These are phyloP conservation scores for Paramisgurnus dabryanus DNA, from an alignment of 2,113 vertebrate species.

Conservation along the genomic window DNA sequence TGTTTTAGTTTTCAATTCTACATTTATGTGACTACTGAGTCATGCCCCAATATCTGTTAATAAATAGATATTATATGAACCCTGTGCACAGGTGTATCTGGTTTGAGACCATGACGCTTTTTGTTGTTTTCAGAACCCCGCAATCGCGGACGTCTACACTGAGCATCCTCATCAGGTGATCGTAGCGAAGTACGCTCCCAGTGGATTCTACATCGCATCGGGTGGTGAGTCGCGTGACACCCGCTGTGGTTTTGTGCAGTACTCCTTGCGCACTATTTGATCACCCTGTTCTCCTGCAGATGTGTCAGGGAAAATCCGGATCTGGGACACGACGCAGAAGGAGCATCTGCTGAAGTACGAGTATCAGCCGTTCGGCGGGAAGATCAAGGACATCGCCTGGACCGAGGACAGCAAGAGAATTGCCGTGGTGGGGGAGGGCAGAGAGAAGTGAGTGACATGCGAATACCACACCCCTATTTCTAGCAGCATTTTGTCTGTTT, in stretches of 20 bases:
- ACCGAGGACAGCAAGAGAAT: constrained; percentile 95
- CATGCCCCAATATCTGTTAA: too few relatives aligned
- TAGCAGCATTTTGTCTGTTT: not conserved
- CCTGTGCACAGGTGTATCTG: not conserved
- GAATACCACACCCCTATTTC: not conserved
- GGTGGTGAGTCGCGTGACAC: constrained; percentile 78
- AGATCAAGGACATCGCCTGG: constrained; percentile 94
- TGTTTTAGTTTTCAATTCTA: too few relatives aligned
- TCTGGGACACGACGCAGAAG: constrained; percentile 98
- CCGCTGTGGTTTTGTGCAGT: not conserved
- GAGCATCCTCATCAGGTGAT: constrained; percentile 90
- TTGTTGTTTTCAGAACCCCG: constrained; percentile 80
- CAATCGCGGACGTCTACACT: constrained; percentile 94
- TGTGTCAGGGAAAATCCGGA: constrained; percentile 88
- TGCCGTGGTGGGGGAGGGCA: constrained; percentile 90
- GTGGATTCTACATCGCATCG: constrained; percentile 95
- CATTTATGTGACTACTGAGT: too few relatives aligned
- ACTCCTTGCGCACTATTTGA: not conserved
- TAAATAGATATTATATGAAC: too few relatives aligned
- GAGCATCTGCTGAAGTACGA: constrained; percentile 96
- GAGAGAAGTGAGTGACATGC: constrained; percentile 86
- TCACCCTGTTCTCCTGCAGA: constrained; percentile 71
- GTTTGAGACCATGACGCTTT: not conserved
- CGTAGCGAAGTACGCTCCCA: constrained; percentile 94
- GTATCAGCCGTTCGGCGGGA: constrained; percentile 90